Evolutionary conservation across 64 coral and sea anemone genomes (phyloP), one percentile per base, ranked within the genome.

Genomic region (Actinia equina): DNA sequence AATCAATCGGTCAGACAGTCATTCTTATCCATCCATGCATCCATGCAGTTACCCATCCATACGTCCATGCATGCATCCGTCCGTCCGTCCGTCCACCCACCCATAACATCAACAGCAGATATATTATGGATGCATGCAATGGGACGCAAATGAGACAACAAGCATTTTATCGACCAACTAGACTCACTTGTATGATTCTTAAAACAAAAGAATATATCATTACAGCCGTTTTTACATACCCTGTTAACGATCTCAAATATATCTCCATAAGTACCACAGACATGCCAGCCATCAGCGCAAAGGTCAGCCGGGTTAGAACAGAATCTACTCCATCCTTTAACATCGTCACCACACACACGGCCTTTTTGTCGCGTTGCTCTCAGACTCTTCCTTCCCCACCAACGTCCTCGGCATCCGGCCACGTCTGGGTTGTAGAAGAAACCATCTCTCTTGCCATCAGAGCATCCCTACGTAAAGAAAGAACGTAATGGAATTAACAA

Each of bases 251-350:
- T 96, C 82, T 96, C 94, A 85, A 88, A 88, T 41, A 93, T 87
- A 22, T 93, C 94, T 51, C 94, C 94, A 84, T 87, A 96, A 3
- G 91, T 96, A 8, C 94, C 94, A 80, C 94, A 96, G 70, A 96
- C 83, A 77, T 93, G 91, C 90, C 91, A 92, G 17, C 90, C 91
- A 61, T 82, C 84, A 45, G 84, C 53, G 42, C 94, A 96, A 44
- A 96, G 88, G 43, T 96, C 94, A 53, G 94, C 91, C 22, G 88
- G 91, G 49, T 88, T 62, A 41, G 13, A 27, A 59, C 91, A 96
- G 46, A 18, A 83, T 44, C 65, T 84, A n/a, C 85, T 56, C 91
- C 91, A 74, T 0, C 2, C 44, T 44, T 64, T 83, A n/a, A 88
- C 1, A 59, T 96, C 94, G n/a, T 96, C 94, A 17, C 94, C 94